Conservation (phyloP, 2,888 invertebrate genomes). For the Epinotia ramella region DNA sequence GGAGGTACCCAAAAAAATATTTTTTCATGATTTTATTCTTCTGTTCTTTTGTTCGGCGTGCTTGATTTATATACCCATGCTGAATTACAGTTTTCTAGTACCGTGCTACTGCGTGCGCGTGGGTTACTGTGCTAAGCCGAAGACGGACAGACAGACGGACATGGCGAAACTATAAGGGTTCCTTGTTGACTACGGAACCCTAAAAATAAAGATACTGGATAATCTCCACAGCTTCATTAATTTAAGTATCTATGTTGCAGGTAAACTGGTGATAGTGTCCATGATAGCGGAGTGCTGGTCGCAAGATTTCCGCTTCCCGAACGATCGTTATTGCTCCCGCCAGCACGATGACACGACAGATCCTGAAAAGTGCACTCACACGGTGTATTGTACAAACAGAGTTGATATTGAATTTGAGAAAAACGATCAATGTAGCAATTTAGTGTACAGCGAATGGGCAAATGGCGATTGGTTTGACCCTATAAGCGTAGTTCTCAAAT, state of each 20-base stretch:
- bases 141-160: too few species aligned
- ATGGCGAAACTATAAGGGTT: too few species aligned
- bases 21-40: too few species aligned
- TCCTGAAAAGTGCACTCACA: slow-evolving; percentile 1
- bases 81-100: too few species aligned
- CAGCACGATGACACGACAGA: neutral
- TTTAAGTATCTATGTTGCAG: slow-evolving; percentile 4
- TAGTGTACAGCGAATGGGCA: neutral
- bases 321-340: neutral
- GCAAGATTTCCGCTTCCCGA: neutral
- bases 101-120: too few species aligned
- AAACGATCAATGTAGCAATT: neutral
- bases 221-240: neutral
- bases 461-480: neutral
- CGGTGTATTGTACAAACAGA: neutral
- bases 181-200: too few species aligned
- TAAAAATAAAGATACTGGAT: too few species aligned
- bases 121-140: too few species aligned
- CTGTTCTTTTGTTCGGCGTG: too few species aligned
- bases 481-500: neutral
- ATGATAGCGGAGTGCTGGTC: neutral
- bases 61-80: too few species aligned
- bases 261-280: slow-evolving; percentile 1
- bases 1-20: too few species aligned
- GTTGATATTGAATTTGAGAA: neutral